phyloP scores from a whole-genome alignment of 1,140 invertebrate genomes.

The Chelonus insularis region DNA sequence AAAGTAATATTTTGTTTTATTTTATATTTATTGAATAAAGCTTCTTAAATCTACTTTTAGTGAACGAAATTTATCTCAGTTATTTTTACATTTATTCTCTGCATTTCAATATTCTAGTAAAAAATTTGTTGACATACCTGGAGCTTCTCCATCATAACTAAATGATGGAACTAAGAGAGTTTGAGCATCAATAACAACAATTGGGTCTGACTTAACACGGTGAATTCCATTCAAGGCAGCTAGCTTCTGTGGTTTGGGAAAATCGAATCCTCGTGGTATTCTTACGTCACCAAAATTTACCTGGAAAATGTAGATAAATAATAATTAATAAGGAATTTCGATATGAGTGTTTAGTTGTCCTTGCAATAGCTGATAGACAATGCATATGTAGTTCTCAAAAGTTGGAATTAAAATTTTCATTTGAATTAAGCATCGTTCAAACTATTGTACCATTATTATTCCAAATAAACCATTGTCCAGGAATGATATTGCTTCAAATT shows the following conservation, averaged over 20 bases:
- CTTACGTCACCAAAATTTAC: constrained; percentile 89
- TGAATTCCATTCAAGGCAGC: constrained; percentile 77
- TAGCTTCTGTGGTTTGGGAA: constrained; percentile 80
- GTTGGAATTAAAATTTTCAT: no score
- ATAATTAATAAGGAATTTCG: background rate
- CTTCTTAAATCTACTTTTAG: no score
- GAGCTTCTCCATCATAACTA: constrained; percentile 86
- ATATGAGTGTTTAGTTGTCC: background rate
- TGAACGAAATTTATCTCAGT: no score
- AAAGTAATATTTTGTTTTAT: no score
- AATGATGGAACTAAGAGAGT: constrained; percentile 85
- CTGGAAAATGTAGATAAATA: constrained; percentile 53
- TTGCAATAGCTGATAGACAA: no score
- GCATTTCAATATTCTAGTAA: background rate
- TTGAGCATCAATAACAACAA: constrained; percentile 88
- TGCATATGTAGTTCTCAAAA: no score
- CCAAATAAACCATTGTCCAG: no score
- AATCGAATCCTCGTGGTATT: constrained; percentile 78
- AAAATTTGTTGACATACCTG: constrained; percentile 65
- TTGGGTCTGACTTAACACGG: constrained; percentile 78
- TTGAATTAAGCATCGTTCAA: no score
- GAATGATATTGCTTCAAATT: no score
- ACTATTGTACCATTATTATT: no score
- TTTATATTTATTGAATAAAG: no score
- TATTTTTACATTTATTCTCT: no score